Conservation (phyloP, 2,797 vertebrate species). For the Dendrocincla tyrannina region DNA sequence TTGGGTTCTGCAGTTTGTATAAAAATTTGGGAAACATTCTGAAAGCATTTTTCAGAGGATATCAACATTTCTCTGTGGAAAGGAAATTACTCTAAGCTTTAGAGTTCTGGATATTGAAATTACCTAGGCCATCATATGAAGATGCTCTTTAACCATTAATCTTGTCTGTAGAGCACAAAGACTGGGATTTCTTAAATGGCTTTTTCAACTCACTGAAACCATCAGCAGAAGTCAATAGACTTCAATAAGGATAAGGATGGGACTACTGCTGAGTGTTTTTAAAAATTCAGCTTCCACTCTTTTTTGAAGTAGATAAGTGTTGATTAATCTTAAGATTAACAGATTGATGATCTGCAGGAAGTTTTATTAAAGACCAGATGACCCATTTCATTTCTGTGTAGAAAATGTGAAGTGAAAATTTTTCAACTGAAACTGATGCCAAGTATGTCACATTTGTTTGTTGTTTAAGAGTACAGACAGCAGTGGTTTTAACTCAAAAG, state of each 20-base stretch:
- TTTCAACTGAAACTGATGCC: not conserved
- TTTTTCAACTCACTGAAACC: not conserved
- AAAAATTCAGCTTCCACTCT: not conserved
- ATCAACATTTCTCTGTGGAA: not conserved
- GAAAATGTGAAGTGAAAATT: not conserved
- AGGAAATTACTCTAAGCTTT: not conserved
- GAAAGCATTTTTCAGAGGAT: not conserved
- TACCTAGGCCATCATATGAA: not conserved
- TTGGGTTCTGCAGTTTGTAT: not conserved
- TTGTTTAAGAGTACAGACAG: not conserved
- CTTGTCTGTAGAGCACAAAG: not conserved
- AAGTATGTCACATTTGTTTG: not conserved
- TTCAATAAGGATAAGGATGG: not conserved
- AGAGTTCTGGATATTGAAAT: not conserved
- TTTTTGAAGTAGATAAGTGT: slow-evolving; percentile 28
- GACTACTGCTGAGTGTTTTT: not conserved
- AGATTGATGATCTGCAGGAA: not conserved
- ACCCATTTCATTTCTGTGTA: not conserved
- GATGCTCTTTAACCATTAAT: not conserved
- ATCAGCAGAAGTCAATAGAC: not conserved
- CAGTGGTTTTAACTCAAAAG: not conserved
- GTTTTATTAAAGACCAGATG: not conserved
- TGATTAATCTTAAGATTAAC: slow-evolving; percentile 13
- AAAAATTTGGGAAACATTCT: not conserved
- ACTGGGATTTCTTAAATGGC: not conserved